Percentiles rank a stretch among this genome's conserved stretches.
phyloP scores from a whole-genome alignment of 2,113 vertebrate species.

The Malurus elegans region DNA sequence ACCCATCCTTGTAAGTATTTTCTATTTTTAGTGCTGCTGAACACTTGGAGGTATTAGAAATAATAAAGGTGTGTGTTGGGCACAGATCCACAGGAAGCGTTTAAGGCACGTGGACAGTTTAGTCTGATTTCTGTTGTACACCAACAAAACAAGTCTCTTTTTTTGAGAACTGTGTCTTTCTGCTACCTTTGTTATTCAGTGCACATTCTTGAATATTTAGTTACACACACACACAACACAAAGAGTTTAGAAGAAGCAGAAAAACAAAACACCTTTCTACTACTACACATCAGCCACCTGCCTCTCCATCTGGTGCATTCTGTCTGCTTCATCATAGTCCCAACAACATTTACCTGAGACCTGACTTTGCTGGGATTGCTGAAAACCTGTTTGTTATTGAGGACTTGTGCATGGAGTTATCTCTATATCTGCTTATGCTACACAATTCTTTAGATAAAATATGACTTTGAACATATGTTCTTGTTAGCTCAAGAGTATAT shows the following conservation, averaged over 20 bases:
- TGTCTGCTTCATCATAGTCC: background rate
- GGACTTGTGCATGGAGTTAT: background rate
- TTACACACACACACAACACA: background rate
- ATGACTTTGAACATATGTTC: background rate
- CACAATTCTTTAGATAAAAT: background rate
- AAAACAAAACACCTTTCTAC: background rate
- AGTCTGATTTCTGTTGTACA: background rate
- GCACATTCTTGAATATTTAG: background rate
- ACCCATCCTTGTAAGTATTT: background rate
- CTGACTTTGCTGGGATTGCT: background rate
- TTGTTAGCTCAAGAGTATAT: background rate
- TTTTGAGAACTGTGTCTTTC: background rate
- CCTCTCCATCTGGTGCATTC: conserved; percentile 8
- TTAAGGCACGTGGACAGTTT: background rate
- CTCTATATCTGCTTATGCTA: background rate
- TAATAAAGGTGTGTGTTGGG: background rate
- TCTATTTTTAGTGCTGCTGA: background rate
- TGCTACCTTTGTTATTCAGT: background rate
- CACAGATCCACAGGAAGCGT: background rate
- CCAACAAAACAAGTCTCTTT: background rate
- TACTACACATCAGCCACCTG: background rate
- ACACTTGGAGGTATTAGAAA: background rate
- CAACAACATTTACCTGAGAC: background rate
- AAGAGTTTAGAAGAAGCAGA: background rate
- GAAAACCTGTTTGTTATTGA: background rate